Base-by-base conservation (phyloP, 2,888 invertebrate species). In the Lasioglossum vierecki region DNA sequence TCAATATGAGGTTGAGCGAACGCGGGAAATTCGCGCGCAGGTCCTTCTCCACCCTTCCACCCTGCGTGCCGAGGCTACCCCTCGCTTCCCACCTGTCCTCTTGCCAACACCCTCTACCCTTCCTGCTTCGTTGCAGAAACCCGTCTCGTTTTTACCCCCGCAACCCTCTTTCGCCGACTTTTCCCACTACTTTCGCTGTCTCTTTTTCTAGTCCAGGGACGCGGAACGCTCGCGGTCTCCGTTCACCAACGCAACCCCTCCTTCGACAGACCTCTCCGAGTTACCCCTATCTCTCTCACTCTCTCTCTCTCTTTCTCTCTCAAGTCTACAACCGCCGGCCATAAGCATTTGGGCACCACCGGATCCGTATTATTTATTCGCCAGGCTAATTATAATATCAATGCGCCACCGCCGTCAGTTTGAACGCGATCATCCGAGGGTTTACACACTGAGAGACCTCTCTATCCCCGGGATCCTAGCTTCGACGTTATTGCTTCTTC, bases 21-120 rank as follows among this genome's bases (percentile, higher is more conserved):
- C 94, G 94, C 94, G 95, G 94, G 94, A 94, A 94, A 94, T 94
- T 94, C 92, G 94, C 94, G 95, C 95, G 95, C 95, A 95, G 94
- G 93, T 95, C 94, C 93, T 93, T 91, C 93, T 91, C 80, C 89
- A 87, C 84, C 87, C 87, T 88, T 89, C 88, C 66, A 83, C 60
- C 80, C 49, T 63, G 49, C 78, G 35, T 46, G 26, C 41, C 74
- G 26, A 66, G 66, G 68, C 68, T 22, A 22, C 39, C 70, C 74
- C 49, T 63, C 4, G 6, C 35, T 71, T 46, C n/a, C 60, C 72
- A 79, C 74, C 63, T 30, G 26, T 80, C 82, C 84, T 84, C 79
- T 30, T 68, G 75, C 81, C 80, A 81, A 76, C 87, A 79, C 83
- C 82, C 86, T 82, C 87, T 86, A 83, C 79, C 80, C 76, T 63